Evolutionary conservation across 2,113 vertebrate species (phyloP).

Genomic region (Odobenus rosmarus): DNA sequence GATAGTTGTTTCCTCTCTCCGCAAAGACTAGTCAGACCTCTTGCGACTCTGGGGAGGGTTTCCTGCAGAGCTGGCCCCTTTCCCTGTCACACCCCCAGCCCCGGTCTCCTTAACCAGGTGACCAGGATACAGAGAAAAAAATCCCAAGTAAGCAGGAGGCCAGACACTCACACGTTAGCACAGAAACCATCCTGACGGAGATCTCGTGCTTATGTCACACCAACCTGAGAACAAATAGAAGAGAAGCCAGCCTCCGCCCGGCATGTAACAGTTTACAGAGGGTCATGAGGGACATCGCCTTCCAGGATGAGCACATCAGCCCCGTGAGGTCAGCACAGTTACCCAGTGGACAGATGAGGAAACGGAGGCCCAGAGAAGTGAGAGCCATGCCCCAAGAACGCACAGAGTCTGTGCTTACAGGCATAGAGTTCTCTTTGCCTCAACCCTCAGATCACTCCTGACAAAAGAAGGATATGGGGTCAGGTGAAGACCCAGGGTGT

Average conservation of each 20-base stretch:
- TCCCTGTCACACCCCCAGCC: not conserved
- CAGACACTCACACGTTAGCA: not conserved
- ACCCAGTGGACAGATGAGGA: not conserved
- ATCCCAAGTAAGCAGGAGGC: not conserved
- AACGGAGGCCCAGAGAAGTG: not conserved
- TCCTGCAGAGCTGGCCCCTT: not conserved
- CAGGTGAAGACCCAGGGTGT: not conserved
- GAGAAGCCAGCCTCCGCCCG: not conserved
- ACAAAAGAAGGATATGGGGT: not conserved
- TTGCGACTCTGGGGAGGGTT: not conserved
- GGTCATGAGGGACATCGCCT: not conserved
- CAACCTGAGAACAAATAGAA: not conserved
- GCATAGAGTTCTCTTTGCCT: not conserved
- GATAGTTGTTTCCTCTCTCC: not conserved
- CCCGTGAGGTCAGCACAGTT: not conserved
- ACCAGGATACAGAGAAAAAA: not conserved
- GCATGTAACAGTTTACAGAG: not conserved
- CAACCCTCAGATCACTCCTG: not conserved
- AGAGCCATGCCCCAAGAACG: not conserved
- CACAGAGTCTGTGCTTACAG: not conserved
- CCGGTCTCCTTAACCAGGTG: not conserved
- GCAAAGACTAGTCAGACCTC: not conserved
- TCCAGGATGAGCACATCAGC: not conserved
- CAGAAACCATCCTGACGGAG: not conserved
- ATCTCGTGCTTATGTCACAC: not conserved